Percentiles rank a stretch among this genome's conserved stretches.
Evolutionary conservation across 2,113 vertebrate species (phyloP).

Genomic region (Drymodes brunneopygia): DNA sequence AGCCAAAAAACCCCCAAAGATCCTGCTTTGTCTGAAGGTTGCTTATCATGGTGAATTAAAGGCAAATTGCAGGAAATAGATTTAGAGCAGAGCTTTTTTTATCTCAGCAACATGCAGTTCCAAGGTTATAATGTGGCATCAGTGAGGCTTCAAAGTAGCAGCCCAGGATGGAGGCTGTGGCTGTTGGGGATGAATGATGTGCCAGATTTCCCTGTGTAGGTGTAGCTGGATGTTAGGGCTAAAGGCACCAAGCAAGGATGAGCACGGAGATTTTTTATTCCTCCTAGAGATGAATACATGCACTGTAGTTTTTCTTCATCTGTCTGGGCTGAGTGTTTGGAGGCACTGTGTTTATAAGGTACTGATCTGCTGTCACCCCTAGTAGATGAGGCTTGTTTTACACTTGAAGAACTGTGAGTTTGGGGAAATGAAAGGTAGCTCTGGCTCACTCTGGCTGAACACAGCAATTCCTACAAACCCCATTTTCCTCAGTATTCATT

Average conservation of each 20-base stretch:
- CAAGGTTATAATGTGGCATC: neutral
- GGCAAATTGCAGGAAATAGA: neutral
- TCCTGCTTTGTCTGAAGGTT: neutral
- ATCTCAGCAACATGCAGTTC: fast-evolving
- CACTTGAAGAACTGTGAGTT: neutral
- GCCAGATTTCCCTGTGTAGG: neutral
- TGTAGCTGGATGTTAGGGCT: neutral
- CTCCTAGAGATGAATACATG: neutral
- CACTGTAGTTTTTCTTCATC: constrained; percentile 4
- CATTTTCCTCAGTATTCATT: neutral
- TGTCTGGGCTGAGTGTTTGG: neutral
- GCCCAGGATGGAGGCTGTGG: neutral
- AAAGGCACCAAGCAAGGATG: neutral
- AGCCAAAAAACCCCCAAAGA: neutral
- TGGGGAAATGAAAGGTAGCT: neutral
- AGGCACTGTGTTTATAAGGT: neutral
- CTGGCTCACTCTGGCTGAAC: neutral
- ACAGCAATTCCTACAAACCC: neutral
- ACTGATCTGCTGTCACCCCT: neutral
- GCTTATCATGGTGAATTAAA: neutral
- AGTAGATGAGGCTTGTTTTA: neutral
- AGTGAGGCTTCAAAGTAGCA: neutral
- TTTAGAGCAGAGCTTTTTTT: neutral
- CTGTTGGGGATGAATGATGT: neutral
- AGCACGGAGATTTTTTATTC: neutral